A percentile compares a stretch with the other conserved stretches of the same genome.
phyloP scores from a whole-genome alignment of 2,113 vertebrate species.

The Chinchilla lanigera region DNA sequence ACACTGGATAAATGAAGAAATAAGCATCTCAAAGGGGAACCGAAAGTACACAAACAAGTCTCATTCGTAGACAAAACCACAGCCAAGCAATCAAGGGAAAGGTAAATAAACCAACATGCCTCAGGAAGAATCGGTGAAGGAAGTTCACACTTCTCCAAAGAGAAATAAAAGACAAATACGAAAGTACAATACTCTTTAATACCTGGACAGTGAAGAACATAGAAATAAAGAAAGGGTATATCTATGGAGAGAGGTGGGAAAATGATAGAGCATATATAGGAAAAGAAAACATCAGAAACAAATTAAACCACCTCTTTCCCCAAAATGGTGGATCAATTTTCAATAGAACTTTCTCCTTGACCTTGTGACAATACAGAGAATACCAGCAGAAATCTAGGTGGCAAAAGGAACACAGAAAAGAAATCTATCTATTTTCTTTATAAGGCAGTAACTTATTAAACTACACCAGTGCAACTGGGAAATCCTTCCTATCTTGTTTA shows the following conservation, averaged over 20 bases:
- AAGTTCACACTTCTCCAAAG: background rate
- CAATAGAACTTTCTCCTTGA: background rate
- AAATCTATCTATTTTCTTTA: background rate
- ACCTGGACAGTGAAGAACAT: background rate
- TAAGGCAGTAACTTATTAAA: slow-evolving; percentile 69
- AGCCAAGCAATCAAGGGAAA: background rate
- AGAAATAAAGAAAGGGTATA: background rate
- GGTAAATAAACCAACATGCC: background rate
- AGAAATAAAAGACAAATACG: accelerated
- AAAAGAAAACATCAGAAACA: background rate
- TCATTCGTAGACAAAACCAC: background rate
- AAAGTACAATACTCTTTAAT: background rate
- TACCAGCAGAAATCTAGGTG: background rate
- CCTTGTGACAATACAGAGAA: background rate
- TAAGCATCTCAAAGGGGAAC: background rate
- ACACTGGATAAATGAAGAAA: background rate
- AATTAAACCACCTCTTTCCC: background rate
- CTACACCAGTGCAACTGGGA: slow-evolving; percentile 42
- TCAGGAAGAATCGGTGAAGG: background rate
- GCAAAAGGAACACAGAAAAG: background rate
- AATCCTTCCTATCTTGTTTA: background rate
- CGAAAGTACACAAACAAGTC: background rate
- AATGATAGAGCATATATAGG: background rate
- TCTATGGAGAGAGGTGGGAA: background rate
- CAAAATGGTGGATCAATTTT: background rate